Base-by-base conservation (phyloP, 2,797 vertebrate genomes). In the Parauchenoglanis punctatus region DNA sequence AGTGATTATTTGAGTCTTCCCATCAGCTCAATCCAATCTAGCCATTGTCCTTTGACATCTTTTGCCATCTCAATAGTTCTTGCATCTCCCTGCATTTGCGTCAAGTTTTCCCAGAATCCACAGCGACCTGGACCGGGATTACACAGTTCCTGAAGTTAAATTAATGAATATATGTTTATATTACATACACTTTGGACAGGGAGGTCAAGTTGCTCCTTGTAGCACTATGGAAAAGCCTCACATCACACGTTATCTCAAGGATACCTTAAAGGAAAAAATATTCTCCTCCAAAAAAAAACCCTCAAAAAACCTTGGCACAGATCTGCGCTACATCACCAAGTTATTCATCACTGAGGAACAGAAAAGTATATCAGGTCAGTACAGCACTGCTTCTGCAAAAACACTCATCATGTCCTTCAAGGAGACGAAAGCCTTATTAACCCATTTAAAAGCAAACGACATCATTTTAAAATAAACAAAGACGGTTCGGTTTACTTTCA, bases 341-440 rank as follows among this genome's bases (percentile, higher is more conserved):
- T 65, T 70, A 83, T 87, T 82, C 18, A 83, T 87, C 86, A 86
- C 63, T 7, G 49, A 80, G 76, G 49, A 23, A 40, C 44, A 75
- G 78, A 46, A 63, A 75, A 83, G 80, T 82, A 75, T 54, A 86
- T 72, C 80, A 65, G 86, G 86, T 82, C 86, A 70, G 78, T 31
- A 61, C 67, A 49, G 40, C 78, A 73, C 31, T 28, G 67, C 35
- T 52, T 52, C 78, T 35, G 18, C 46, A 12, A 54, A 81, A 35
- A 31, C 82, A 52, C 28, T 18, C 59, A 40, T 49, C 12, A 68
- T 81, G 78, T 63, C 58, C 58, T 81, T 81, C 35, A 40, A 63
- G 58, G 58, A 63, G 78, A 40, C 35, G 6, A 44, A 61, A 35
- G 12, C 23, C 35, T 61, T 61, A 63, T 61, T 59, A 59, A 59